phyloP scores from a whole-genome alignment of 2,888 invertebrate species.

The Brenthis hecate region DNA sequence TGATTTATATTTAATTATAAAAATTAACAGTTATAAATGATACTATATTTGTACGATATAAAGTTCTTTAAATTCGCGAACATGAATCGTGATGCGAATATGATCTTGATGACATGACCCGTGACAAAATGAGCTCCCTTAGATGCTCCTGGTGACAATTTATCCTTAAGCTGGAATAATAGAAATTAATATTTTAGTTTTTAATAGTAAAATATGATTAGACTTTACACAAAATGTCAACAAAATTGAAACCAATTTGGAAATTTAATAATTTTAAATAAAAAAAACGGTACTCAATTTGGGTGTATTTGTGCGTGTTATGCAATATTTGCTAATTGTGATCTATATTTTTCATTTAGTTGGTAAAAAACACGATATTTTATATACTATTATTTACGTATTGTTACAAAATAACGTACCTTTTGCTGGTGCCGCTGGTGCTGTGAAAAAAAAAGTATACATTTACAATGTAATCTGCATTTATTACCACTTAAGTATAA shows the following conservation, averaged over 20 bases:
- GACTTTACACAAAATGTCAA: background rate
- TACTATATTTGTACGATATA: conserved; percentile 24
- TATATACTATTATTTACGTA: background rate
- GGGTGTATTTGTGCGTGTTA: too few species aligned
- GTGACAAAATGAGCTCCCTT: background rate
- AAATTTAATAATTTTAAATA: background rate
- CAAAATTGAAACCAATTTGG: background rate
- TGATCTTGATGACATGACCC: background rate
- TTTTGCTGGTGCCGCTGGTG: conserved; percentile 46
- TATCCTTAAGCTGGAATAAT: conserved; percentile 31
- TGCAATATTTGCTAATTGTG: too few species aligned
- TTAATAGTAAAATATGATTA: too few species aligned
- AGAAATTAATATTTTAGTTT: too few species aligned
- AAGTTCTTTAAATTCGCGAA: conserved; percentile 16
- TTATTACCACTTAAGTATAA: too few species aligned
- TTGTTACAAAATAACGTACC: conserved; percentile 27
- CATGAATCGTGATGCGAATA: conserved; percentile 10
- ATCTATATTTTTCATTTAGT: too few species aligned
- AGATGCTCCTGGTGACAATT: background rate
- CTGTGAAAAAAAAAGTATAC: conserved; percentile 37
- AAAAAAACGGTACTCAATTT: too few species aligned
- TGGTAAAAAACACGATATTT: too few species aligned
- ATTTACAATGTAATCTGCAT: too few species aligned
- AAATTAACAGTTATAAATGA: conserved; percentile 33
- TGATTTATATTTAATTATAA: conserved; percentile 27